Evolutionary conservation across 2,113 vertebrate genomes (phyloP), one percentile per base, ranked within the genome.

Genomic region (Motacilla tschutschensis): DNA sequence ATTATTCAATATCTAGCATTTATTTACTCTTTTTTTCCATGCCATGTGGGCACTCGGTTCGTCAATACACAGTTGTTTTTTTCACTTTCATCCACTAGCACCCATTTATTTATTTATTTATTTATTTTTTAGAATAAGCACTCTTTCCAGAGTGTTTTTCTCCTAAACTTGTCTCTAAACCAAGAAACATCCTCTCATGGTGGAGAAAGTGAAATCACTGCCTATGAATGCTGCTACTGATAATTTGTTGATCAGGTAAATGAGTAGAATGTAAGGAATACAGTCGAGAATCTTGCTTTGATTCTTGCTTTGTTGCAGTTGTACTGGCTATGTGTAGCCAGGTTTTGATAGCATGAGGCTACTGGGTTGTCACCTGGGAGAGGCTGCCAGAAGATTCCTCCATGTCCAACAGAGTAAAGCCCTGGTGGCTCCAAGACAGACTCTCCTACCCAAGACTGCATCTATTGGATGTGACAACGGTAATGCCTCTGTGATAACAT

Each of bases 11-110:
- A 51, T 19, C 20, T 31, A 17, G 11, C 3, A 26, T n/a, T 53
- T 26, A 38, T 28, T 44, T 35, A 35, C 6, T 6, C 5, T 14
- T 36, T 29, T 29, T 36, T 35, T 3, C 6, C 0, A 0, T 31
- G 20, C 38, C 1, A 1, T 26, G 10, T 60, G 7, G 26, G 5
- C 55, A 36, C 6, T 36, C 0, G 0, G 7, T n/a, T 69, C 60
- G 21, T 21, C 38, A 53, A 53, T 44, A 18, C 38, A 38, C 0
- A 1, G 7, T 5, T 21, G 5, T 10, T 21, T 26, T 28, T 44
- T 70, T 26, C n/a, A 31, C 21, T 60, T 60, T 36, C 20, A 31
- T 36, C n/a, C 10, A 1, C 26, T 26, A n/a, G 21, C 11, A 17
- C 1, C 17, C 3, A 13, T 43, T 69, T 36, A 2, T 20, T n/a